Base-by-base conservation (phyloP, 2,888 invertebrate genomes). In the Cenopis cana region DNA sequence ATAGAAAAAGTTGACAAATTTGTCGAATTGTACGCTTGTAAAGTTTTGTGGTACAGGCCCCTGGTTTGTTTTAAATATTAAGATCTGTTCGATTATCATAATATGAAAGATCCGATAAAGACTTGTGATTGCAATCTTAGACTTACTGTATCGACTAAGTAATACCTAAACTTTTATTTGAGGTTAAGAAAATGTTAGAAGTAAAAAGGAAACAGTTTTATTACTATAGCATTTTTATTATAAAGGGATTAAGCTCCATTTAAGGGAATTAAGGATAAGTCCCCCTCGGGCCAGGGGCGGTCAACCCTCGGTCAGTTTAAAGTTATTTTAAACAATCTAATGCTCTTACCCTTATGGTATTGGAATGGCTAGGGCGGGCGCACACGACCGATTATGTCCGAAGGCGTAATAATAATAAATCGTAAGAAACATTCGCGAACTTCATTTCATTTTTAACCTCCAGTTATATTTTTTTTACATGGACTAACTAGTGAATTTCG, bases 301-400 rank as follows among this genome's bases (percentile, higher is more conserved):
- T 72, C 80, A 82, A 88, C 90, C 90, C 88, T 86, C 78, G 84
- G 80, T 80, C 80, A 76, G 78, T 81, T 78, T 85, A 86, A 88
- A 89, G 80, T 88, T 88, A 89, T 86, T 90, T 91, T 91, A 89
- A 91, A 88, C 88, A 87, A 89, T 88, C 81, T 84, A 80, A 85
- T 83, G 79, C 80, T 76, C 76, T 68, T 68, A 74, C 74, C 75
- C 78, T 68, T 59, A 70, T 67, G 74, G 64, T 12, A 54, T 64
- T 64, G 64, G 38, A 38, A 64, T 38, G n/a, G 46, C 38, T 29
- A 71, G 66, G 71, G 49, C 55, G 49, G 36, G 12, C 38, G 61
- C 66, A 61, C 61, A 50, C 71, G 49, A 29, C 50, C 70, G 38
- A 49, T 49, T 50, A 12, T 11, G n/a, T 8, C n/a, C n/a, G n/a